Percentiles rank a stretch among this genome's conserved stretches.
These are phyloP conservation scores for Coronaproctus castanopsis DNA, from an alignment of 2,888 invertebrate genomes.

Conservation along the genomic window DNA sequence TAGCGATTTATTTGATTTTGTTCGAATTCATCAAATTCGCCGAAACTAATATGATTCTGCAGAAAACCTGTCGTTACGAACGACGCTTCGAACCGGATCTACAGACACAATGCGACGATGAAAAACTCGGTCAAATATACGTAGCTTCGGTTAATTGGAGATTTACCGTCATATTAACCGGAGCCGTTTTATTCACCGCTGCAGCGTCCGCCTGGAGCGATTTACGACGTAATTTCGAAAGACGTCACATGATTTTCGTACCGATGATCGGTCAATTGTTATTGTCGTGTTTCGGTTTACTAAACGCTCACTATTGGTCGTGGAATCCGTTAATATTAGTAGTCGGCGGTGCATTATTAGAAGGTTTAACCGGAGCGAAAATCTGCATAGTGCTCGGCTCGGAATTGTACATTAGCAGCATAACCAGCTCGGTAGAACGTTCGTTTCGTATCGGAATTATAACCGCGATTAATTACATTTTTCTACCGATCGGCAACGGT, in stretches of 20 bases:
- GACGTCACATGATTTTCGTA: constrained; percentile 17
- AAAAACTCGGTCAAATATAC: constrained; percentile 1
- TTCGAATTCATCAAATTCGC: neutral
- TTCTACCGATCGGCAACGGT: neutral
- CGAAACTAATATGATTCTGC: constrained; percentile 4
- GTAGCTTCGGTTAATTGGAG: constrained; percentile 1
- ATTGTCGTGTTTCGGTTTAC: neutral
- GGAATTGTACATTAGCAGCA: constrained; percentile 1
- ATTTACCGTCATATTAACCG: neutral
- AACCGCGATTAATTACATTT: constrained; percentile 1
- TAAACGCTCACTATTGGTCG: constrained; percentile 5
- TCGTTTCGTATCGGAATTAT: constrained; percentile 2
- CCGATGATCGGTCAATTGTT: constrained; percentile 17
- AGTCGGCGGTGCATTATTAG: neutral
- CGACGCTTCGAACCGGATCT: constrained; percentile 1
- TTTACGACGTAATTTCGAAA: constrained; percentile 15
- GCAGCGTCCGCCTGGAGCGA: constrained; percentile 16
- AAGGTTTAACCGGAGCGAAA: neutral
- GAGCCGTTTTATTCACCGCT: neutral
- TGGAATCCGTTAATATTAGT: neutral
- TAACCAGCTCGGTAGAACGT: neutral
- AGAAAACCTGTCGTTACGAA: constrained; percentile 1
- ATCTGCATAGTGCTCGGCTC: neutral
- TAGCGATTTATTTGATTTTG: neutral
- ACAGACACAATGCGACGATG: constrained; percentile 3